Conservation (phyloP, 2,113 vertebrate genomes). For the Ceuthmochares aereus region DNA sequence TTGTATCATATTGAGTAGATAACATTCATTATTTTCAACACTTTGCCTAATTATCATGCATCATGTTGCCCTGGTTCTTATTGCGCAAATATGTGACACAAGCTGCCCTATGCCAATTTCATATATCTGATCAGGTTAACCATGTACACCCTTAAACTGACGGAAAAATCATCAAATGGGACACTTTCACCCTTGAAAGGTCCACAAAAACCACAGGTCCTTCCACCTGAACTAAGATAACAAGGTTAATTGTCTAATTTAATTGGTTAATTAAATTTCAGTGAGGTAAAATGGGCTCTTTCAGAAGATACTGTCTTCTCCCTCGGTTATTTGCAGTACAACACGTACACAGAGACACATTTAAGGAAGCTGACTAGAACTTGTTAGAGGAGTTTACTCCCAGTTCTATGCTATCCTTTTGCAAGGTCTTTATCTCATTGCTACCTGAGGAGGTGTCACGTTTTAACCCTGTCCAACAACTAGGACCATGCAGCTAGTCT, state of each 20-base stretch:
- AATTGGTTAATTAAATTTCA: not conserved
- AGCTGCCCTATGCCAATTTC: not conserved
- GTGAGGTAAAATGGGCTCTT: not conserved
- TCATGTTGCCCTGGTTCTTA: not conserved
- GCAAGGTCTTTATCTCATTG: not conserved
- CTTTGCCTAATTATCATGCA: not conserved
- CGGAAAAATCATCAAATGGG: not conserved
- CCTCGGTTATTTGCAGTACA: not conserved
- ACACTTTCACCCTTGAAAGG: slow-evolving; percentile 49
- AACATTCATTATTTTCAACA: not conserved
- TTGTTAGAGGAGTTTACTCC: not conserved
- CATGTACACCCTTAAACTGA: not conserved
- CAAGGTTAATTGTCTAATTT: not conserved
- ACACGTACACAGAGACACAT: not conserved
- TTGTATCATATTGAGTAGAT: not conserved
- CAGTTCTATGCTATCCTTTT: not conserved
- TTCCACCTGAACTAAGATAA: slow-evolving; percentile 8
- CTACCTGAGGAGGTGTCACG: not conserved
- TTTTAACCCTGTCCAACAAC: too few species aligned
- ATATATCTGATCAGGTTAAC: slow-evolving; percentile 15
- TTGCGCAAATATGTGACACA: not conserved
- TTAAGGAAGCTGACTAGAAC: not conserved
- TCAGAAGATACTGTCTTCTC: not conserved
- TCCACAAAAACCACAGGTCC: not conserved
- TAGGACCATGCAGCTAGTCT: too few species aligned